Conservation (phyloP, 64 coral and sea anemone genomes). For the Porites australiensis region DNA sequence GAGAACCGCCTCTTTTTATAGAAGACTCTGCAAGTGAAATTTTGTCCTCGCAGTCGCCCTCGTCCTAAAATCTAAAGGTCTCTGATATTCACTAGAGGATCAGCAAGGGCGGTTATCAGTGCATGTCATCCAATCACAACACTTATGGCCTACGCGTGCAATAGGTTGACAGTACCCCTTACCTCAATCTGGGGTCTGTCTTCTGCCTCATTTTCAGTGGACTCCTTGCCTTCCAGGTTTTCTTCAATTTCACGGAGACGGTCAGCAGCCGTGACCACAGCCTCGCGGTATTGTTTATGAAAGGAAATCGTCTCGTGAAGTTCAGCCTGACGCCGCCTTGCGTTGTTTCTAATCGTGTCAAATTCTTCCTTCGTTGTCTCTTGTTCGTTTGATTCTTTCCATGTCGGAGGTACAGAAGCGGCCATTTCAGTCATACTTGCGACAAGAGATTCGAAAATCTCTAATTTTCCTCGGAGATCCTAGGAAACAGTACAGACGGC, state of each 20-base stretch:
- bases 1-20: too few species aligned
- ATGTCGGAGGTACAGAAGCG: not conserved
- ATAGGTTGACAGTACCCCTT: not conserved
- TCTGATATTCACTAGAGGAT: too few species aligned
- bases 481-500: not conserved
- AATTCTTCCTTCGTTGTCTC: not conserved
- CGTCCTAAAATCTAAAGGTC: too few species aligned
- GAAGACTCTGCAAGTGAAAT: too few species aligned
- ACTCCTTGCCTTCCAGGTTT: not conserved
- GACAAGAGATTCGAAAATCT: conserved; percentile 36
- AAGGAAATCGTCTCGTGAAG: conserved; percentile 81
- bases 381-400: conserved; percentile 16
- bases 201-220: not conserved
- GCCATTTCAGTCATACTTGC: conserved; percentile 18
- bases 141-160: not conserved
- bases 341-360: conserved; percentile 1
- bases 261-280: conserved; percentile 5
- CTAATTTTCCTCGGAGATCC: conserved; percentile 36
- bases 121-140: too few species aligned
- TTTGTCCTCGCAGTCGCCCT: too few species aligned
- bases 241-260: conserved; percentile 4
- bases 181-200: conserved; percentile 5
- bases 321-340: not conserved
- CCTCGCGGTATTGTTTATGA: conserved; percentile 66
- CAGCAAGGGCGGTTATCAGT: too few species aligned